Evolutionary conservation across 2,797 vertebrate species (phyloP).

Genomic region (Danionella dracula): DNA sequence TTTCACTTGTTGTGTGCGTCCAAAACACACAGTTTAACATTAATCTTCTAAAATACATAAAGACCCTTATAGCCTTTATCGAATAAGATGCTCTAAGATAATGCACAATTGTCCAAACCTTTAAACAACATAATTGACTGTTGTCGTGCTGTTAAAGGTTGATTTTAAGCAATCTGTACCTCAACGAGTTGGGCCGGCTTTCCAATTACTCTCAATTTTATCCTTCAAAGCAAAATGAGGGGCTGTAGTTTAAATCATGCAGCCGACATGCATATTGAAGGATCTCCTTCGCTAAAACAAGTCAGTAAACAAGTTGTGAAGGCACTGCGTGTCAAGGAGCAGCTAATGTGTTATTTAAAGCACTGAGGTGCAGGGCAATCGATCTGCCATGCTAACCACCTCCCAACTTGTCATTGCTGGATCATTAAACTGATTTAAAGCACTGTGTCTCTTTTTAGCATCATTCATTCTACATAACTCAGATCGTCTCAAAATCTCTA

Average conservation of each 20-base stretch:
- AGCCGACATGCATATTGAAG: conserved; percentile 53
- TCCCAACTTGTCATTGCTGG: conserved; percentile 64
- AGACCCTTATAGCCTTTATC: too few species aligned
- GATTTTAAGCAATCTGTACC: conserved; percentile 33
- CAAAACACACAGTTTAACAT: too few species aligned
- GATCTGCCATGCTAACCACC: conserved; percentile 67
- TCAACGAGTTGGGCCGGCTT: neutral
- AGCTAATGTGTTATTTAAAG: conserved; percentile 71
- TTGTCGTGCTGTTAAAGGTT: conserved; percentile 28
- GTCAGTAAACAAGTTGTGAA: conserved; percentile 68
- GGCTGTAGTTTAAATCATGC: conserved; percentile 29
- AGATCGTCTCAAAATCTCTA: neutral
- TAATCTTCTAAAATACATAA: too few species aligned
- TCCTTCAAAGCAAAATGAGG: conserved; percentile 1
- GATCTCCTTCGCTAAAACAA: conserved; percentile 52
- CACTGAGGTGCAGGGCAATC: conserved; percentile 66
- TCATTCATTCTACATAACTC: conserved; percentile 10
- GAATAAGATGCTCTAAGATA: neutral
- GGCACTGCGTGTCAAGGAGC: conserved; percentile 62
- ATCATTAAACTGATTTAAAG: conserved; percentile 71
- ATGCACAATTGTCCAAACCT: conserved; percentile 15
- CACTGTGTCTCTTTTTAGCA: conserved; percentile 33
- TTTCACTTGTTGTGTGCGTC: too few species aligned
- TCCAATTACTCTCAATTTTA: conserved; percentile 31
- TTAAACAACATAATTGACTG: conserved; percentile 24